Base-by-base conservation (phyloP, 2,797 vertebrate species). In the Hippopotamyrus pictus region DNA sequence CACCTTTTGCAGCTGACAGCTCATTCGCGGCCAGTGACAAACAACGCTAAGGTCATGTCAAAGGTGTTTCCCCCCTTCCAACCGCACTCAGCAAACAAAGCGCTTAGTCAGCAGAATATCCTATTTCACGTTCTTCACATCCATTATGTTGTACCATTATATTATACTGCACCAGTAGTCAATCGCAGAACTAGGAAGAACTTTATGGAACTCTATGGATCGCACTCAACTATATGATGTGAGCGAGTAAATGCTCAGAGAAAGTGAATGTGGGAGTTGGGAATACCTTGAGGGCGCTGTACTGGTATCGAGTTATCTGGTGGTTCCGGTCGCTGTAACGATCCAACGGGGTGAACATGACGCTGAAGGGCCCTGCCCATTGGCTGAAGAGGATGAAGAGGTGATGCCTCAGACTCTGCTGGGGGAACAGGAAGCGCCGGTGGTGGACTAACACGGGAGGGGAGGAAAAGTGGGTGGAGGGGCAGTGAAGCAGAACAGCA, bases 381-480 rank as follows among this genome's bases (percentile, higher is more conserved):
- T 99, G 99, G 93, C 99, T 99, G 93, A 99, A 99, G 90, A 99
- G 96, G 92, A 99, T 99, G 96, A 99, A 99, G 89, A 99, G 97
- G 91, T 99, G 98, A 92, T 99, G 99, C 88, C 99, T 96, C 93
- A 99, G 93, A 91, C 98, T 99, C 94, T 99, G 99, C 90, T 99
- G 99, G 90, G 99, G 98, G 93, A 99, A 99, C 86, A 99, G 97
- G 92, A 99, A 98, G 90, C 98, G 97, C 92, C 99, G 96, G 93
- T 99, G 98, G 94, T 99, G 99, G 93, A 99, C 98, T 99, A 94
- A 88, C 51, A 89, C 90, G 93, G 17, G 62, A 1, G 19, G 7
- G 7, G 57, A 0, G 51, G 25, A 3, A 5, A 11, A 59, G 84
- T 62, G 4, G 76, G 11, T 33, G 29, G 90, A 50, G 0, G 65